Evolutionary conservation across 2,888 invertebrate genomes (phyloP), one percentile per base, ranked within the genome.

Genomic region (Brachylomia viminalis): DNA sequence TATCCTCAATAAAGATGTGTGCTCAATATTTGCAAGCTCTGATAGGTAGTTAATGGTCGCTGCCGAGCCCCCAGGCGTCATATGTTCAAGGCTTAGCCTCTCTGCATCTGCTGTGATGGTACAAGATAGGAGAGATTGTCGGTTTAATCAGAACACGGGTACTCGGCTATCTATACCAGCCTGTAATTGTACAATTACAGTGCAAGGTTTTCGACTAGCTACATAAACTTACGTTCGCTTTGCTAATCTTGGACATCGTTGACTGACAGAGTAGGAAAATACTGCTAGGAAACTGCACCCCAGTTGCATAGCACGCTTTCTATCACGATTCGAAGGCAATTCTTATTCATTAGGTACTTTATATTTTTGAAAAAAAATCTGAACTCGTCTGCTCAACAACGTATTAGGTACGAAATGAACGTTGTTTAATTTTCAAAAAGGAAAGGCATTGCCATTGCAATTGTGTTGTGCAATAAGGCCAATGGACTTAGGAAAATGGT

Each of bases 21-120:
- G 73, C 74, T n/a, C n/a, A 84, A 83, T 89, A 90, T 89, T 89
- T 87, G 88, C 82, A 85, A 72, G 85, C 47, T 69, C 71, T 83
- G 87, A 91, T 92, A 91, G 90, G 87, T 88, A 87, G 88, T 88
- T 86, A 89, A 89, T 86, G 89, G 86, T 68, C 73, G 76, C 81
- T 79, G 75, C 83, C 82, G 66, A 77, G 83, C 77, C 72, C 61
- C 69, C 75, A 66, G 58, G 62, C 82, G 82, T 82, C 90, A 90
- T 92, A 90, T 90, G 91, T 88, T 91, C 82, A 82, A 75, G 91
- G 92, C 90, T 92, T 91, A 92, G 77, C 84, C 80, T 82, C 85
- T 80, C 76, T 86, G 89, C 80, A 84, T 80, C 79, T 79, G 76
- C 64, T 56, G 38, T 54, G 6, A 49, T 73, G 79, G 80, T 65